Percentiles rank a stretch among this genome's conserved stretches.
These are phyloP conservation scores for Nomada lathburiana DNA, from an alignment of 2,888 invertebrate species.

Conservation along the genomic window DNA sequence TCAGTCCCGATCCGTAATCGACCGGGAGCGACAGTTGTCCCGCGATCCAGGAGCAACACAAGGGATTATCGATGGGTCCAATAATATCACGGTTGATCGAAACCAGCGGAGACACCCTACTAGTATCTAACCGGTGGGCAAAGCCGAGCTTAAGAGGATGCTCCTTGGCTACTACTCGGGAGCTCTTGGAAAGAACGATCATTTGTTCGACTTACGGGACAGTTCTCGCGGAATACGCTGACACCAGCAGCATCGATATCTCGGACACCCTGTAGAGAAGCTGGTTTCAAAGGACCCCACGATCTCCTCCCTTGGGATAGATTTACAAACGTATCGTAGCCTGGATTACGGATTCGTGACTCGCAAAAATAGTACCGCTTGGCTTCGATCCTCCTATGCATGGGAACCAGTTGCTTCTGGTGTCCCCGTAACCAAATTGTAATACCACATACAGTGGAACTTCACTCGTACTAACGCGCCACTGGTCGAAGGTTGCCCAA, in stretches of 20 bases:
- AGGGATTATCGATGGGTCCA: slow-evolving; percentile 62
- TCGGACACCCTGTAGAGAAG: slow-evolving; percentile 55
- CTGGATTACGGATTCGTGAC: slow-evolving; percentile 47
- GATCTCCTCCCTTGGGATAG: slow-evolving; percentile 47
- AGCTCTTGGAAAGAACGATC: slow-evolving; percentile 60
- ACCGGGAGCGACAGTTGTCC: slow-evolving; percentile 35
- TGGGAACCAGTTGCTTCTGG: no score
- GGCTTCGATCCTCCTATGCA: neutral
- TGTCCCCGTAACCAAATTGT: no score
- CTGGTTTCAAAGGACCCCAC: slow-evolving; percentile 35
- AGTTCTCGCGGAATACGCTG: slow-evolving; percentile 59
- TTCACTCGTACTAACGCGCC: no score
- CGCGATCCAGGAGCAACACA: slow-evolving; percentile 49
- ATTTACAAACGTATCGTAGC: slow-evolving; percentile 29
- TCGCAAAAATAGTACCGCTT: slow-evolving; percentile 30
- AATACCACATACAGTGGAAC: no score
- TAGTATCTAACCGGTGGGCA: slow-evolving; percentile 48
- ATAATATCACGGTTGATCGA: slow-evolving; percentile 57
- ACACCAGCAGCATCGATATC: slow-evolving; percentile 56
- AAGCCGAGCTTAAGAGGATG: slow-evolving; percentile 67
- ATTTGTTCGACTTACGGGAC: slow-evolving; percentile 62
- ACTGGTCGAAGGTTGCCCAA: no score
- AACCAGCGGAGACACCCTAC: slow-evolving; percentile 59
- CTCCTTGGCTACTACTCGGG: slow-evolving; percentile 67
- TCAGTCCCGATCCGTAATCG: slow-evolving; percentile 27